These are phyloP conservation scores for Oscheius myriophilus DNA, from an alignment of 2,888 invertebrate genomes.

Conservation along the genomic window DNA sequence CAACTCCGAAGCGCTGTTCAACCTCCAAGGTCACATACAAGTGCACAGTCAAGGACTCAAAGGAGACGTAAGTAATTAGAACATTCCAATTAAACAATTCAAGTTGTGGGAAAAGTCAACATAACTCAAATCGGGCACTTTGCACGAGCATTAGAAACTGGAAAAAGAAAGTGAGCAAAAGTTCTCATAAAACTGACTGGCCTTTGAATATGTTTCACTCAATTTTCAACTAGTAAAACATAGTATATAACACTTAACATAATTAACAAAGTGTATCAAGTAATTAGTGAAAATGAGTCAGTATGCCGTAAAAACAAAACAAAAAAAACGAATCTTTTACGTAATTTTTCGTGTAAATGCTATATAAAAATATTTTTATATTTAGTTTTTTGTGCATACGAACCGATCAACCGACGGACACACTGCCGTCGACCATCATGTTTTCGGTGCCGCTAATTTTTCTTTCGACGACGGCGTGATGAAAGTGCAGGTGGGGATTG, in stretches of 20 bases:
- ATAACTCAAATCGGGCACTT: too few relatives aligned
- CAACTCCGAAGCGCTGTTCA: conserved; percentile 30
- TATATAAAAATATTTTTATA: not conserved
- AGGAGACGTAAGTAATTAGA: conserved; percentile 15
- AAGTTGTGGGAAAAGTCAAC: too few relatives aligned
- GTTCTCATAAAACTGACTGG: too few relatives aligned
- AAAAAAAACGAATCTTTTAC: too few relatives aligned
- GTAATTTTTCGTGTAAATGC: not conserved
- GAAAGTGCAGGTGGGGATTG: conserved; percentile 35
- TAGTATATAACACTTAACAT: too few relatives aligned
- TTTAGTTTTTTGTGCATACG: conserved; percentile 35
- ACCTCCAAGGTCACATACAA: conserved; percentile 27
- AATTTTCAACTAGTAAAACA: too few relatives aligned
- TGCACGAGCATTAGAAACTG: too few relatives aligned
- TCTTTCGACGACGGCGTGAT: conserved; percentile 37
- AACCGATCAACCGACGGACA: conserved; percentile 36
- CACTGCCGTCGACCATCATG: conserved; percentile 30
- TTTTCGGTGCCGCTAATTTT: conserved; percentile 42
- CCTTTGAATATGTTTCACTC: too few relatives aligned
- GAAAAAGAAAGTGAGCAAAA: too few relatives aligned
- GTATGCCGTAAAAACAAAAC: too few relatives aligned
- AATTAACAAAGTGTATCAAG: too few relatives aligned
- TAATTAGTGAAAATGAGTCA: too few relatives aligned
- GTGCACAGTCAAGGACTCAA: conserved; percentile 30
- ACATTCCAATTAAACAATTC: not conserved